These are phyloP conservation scores for Malacosoma neustria DNA, from an alignment of 2,888 invertebrate genomes.

Conservation along the genomic window DNA sequence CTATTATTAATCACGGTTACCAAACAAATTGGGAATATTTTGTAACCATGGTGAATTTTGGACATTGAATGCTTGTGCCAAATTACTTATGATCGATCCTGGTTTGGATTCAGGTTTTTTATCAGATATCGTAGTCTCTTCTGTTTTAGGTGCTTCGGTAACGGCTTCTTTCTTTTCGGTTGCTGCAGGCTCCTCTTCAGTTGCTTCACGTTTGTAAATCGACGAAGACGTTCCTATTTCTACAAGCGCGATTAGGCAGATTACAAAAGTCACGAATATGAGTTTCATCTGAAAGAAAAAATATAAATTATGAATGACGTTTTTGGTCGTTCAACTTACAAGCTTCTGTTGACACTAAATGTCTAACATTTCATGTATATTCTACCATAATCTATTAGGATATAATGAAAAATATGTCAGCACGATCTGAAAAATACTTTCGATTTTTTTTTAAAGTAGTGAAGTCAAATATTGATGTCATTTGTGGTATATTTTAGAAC, in stretches of 20 bases:
- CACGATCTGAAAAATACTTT: too few relatives aligned
- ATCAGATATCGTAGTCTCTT: slow-evolving; percentile 1
- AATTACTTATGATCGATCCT: neutral
- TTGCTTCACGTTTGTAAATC: slow-evolving; percentile 8
- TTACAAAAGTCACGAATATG: slow-evolving; percentile 11
- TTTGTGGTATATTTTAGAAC: too few relatives aligned
- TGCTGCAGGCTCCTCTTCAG: neutral
- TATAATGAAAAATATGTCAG: too few relatives aligned
- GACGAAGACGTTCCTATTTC: slow-evolving; percentile 1
- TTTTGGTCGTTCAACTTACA: too few relatives aligned
- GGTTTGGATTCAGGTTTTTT: neutral
- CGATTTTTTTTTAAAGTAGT: too few relatives aligned
- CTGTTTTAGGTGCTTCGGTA: neutral
- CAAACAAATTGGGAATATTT: slow-evolving; percentile 1
- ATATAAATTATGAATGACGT: too few relatives aligned
- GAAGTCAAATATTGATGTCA: too few relatives aligned
- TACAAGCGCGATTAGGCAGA: slow-evolving; percentile 11
- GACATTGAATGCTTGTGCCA: slow-evolving; percentile 8
- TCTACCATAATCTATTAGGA: too few relatives aligned
- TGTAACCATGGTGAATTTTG: slow-evolving; percentile 4
- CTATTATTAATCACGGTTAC: neutral
- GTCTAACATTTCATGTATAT: too few relatives aligned
- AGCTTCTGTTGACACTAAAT: too few relatives aligned
- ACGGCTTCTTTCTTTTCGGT: neutral
- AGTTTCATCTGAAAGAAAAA: slow-evolving; percentile 15